Conservation (phyloP, 1,140 invertebrate species). For the Leptopilina clavipes region DNA sequence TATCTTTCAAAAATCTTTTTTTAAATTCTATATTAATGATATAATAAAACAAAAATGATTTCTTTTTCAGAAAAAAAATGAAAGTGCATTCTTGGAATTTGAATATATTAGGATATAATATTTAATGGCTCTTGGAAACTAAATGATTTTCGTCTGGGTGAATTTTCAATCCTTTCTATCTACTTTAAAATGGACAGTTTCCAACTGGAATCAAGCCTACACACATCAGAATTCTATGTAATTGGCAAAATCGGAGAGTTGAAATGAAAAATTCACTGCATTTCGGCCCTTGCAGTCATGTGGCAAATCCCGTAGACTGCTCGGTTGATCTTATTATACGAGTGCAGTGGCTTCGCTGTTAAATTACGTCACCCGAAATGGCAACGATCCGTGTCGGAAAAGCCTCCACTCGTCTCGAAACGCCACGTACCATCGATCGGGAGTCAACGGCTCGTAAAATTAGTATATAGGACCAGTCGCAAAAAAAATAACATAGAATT, state of each 20-base stretch:
- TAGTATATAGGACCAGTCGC: slow-evolving; percentile 59
- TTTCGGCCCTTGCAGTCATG: slow-evolving; percentile 5
- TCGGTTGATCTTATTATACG: slow-evolving; percentile 51
- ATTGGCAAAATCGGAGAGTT: slow-evolving; percentile 22
- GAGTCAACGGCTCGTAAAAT: slow-evolving; percentile 75
- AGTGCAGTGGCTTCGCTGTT: slow-evolving; percentile 51
- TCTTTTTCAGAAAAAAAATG: not conserved
- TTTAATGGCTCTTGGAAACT: not conserved
- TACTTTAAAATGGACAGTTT: slow-evolving; percentile 30
- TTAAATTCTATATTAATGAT: not conserved
- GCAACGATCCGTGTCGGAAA: slow-evolving; percentile 63
- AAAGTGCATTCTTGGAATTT: not conserved
- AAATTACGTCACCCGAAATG: slow-evolving; percentile 57
- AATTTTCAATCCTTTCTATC: not conserved
- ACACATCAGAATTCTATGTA: not conserved
- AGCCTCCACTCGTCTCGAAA: slow-evolving; percentile 47
- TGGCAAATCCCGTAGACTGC: not conserved
- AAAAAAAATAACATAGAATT: slow-evolving; percentile 64
- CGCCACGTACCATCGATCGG: slow-evolving; percentile 63
- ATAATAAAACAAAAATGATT: too few species aligned
- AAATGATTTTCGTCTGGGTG: slow-evolving; percentile 25
- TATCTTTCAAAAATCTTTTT: not conserved
- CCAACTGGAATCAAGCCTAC: slow-evolving; percentile 6
- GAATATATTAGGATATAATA: too few species aligned
- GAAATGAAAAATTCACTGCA: slow-evolving; percentile 36